Evolutionary conservation across 2,797 vertebrate genomes (phyloP).

Genomic region (Paramormyrops hopkinsi): DNA sequence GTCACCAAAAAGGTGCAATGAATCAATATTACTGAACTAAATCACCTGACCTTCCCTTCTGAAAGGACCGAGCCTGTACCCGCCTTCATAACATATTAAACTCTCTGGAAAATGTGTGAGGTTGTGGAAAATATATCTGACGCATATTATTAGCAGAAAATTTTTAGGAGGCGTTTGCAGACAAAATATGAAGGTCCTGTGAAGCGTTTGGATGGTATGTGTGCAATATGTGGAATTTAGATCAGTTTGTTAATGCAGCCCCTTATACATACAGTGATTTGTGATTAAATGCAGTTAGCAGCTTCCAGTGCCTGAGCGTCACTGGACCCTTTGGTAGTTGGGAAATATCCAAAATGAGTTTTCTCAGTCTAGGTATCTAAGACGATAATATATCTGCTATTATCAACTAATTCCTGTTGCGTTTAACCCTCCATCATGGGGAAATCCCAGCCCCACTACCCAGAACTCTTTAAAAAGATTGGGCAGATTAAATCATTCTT

Average conservation of each 20-base stretch:
- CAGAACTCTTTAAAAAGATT: not conserved
- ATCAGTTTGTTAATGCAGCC: not conserved
- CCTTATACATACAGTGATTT: not conserved
- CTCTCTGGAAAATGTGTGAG: not conserved
- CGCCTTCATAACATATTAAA: not conserved
- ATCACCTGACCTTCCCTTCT: not conserved
- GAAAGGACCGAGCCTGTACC: not conserved
- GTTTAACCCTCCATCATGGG: not conserved
- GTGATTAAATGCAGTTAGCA: not conserved
- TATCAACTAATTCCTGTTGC: not conserved
- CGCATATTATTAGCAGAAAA: not conserved
- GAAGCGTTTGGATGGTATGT: not conserved
- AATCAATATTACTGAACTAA: not conserved
- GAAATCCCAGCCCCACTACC: not conserved
- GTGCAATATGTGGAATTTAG: not conserved
- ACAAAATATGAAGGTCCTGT: not conserved
- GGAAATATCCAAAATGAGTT: not conserved
- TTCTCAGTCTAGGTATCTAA: not conserved
- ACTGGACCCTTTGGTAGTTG: not conserved
- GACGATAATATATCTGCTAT: not conserved
- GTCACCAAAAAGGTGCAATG: not conserved
- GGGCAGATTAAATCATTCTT: not conserved
- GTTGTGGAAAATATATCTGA: not conserved
- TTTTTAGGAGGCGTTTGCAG: not conserved
- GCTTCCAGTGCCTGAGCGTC: not conserved